Percentiles rank a stretch among this genome's conserved stretches.
Conservation (phyloP, 2,888 invertebrate genomes). For the Andrena dorsata region DNA sequence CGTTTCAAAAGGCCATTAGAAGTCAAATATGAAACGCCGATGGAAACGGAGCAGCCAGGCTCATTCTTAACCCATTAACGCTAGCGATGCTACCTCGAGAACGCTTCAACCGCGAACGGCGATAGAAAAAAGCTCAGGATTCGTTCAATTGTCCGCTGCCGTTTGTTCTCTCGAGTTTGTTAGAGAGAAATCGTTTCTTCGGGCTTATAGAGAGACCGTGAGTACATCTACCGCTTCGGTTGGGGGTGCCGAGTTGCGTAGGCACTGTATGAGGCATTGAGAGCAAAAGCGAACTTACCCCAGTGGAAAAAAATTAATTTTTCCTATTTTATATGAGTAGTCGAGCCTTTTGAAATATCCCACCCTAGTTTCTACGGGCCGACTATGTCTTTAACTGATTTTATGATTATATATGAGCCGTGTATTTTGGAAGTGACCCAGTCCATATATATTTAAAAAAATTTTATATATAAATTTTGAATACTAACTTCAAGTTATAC, state of each 20-base stretch:
- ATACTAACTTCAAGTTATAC: too few relatives aligned
- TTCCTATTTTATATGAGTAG: too few relatives aligned
- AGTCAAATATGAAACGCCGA: constrained; percentile 49
- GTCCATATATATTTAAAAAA: too few relatives aligned
- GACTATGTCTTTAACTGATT: too few relatives aligned
- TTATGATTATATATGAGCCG: too few relatives aligned
- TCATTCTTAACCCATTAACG: constrained; percentile 54
- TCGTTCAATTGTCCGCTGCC: constrained; percentile 12
- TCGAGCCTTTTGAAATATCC: too few relatives aligned
- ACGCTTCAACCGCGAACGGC: constrained; percentile 33
- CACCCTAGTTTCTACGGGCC: too few relatives aligned
- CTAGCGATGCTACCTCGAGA: constrained; percentile 18
- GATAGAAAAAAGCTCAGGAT: constrained; percentile 11
- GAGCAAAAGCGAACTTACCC: too few relatives aligned
- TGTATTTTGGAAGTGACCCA: too few relatives aligned
- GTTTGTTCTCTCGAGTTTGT: constrained; percentile 15
- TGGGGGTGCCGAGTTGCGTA: background rate
- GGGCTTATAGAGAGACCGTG: background rate
- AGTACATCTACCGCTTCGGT: background rate
- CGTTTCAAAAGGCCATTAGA: constrained; percentile 45
- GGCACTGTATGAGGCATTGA: too few relatives aligned
- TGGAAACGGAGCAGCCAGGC: constrained; percentile 27
- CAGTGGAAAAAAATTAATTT: too few relatives aligned
- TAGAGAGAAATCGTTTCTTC: background rate
- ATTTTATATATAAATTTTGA: too few relatives aligned